Evolutionary conservation across 2,888 invertebrate genomes (phyloP).

Genomic region (Pristionchus maxplancki): DNA sequence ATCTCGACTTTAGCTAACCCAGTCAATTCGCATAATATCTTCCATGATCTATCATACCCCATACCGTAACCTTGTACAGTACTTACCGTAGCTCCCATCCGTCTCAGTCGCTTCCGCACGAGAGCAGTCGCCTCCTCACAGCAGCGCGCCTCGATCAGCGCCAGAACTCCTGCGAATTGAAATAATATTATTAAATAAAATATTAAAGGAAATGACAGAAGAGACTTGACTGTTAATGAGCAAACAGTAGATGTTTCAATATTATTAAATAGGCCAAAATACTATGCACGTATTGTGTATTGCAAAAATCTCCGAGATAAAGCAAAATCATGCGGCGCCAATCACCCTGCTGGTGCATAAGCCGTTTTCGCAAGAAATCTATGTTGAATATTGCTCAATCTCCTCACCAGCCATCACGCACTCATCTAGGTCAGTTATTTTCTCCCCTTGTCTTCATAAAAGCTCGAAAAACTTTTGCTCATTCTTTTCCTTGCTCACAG

Average conservation of each 20-base stretch:
- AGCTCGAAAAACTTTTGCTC: no score
- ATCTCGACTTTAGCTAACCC: no score
- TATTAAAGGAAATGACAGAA: no score
- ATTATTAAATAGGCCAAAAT: no score
- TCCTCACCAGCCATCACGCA: no score
- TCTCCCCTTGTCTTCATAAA: no score
- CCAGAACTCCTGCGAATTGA: slow-evolving; percentile 6
- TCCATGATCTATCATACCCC: not conserved
- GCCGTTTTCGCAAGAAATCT: no score
- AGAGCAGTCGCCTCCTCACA: slow-evolving; percentile 52
- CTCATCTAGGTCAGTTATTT: no score
- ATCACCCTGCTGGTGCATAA: no score
- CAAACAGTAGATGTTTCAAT: not conserved
- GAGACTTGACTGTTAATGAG: not conserved
- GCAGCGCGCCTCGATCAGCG: slow-evolving; percentile 53
- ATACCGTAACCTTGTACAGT: not conserved
- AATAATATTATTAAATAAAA: not conserved
- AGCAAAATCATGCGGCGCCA: not conserved
- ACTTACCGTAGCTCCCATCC: slow-evolving; percentile 56
- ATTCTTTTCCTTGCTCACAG: no score
- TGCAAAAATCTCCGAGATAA: not conserved
- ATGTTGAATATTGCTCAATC: no score
- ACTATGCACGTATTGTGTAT: not conserved
- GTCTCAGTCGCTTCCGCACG: slow-evolving; percentile 51
- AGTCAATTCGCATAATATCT: not conserved